Base-by-base conservation (phyloP, 2,797 vertebrate genomes). In the Uromys caudimaculatus region DNA sequence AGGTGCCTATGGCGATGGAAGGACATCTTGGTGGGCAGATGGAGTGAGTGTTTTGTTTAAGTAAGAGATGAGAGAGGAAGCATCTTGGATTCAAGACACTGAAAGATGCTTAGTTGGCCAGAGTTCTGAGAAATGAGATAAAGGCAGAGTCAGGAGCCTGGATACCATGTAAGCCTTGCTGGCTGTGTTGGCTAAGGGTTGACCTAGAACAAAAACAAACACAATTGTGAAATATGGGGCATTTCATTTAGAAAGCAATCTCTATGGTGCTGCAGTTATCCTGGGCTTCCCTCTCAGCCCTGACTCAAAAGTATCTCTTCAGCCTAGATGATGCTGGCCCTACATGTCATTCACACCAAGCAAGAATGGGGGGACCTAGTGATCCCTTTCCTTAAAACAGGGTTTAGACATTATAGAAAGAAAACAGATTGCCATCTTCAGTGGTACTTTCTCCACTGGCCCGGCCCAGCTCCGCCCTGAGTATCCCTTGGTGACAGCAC, bases 121-220 rank as follows among this genome's bases (percentile, higher is more conserved):
- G 7, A 54, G 50, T 67, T 78, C 54, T 67, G 56, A 90, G 54
- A 60, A 58, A 50, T 11, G 29, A 54, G 14, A 4, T 23, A n/a
- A 35, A 62, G 62, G 19, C 6, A 17, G 0, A 0, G 13, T 44
- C 0, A 0, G 23, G 64, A 60, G 35, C 27, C 77, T 17, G 17
- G n/a, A 35, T 14, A 6, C 60, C 13, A 13, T 21, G 1, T 24
- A 21, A 87, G 24, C 2, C 50, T 41, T 4, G 1, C 35, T 75
- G 77, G 58, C 41, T 35, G 6, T 0, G 0, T 58, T 27, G 0
- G 58, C 76, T 32, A 2, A 29, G 38, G 7, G 2, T 32, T 67
- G 52, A 71, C 1, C 47, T 17, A 69, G 54, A 60, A 73, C 41
- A 73, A 64, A 93, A 75, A 21, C 29, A 24, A 67, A 50, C 50